Percentiles rank a stretch among this genome's conserved stretches.
Evolutionary conservation across 2,888 invertebrate genomes (phyloP).

Genomic region (Drosophila cognata): DNA sequence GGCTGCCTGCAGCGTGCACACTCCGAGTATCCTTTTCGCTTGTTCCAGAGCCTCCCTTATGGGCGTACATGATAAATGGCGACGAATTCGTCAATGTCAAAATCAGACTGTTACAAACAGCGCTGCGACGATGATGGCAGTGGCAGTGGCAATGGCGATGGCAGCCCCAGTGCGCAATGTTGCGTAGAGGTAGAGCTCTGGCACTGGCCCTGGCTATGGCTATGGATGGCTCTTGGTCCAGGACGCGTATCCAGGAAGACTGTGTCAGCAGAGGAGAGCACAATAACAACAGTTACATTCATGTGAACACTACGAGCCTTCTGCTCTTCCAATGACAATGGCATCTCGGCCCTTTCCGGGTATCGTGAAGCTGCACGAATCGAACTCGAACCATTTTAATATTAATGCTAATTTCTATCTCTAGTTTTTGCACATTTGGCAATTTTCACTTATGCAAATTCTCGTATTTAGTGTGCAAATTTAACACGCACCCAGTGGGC

Average conservation of each 20-base stretch:
- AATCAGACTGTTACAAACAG: slow-evolving; percentile 86
- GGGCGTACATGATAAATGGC: slow-evolving; percentile 85
- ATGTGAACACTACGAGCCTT: slow-evolving; percentile 13
- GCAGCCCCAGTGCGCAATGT: slow-evolving; percentile 53
- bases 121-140: slow-evolving; percentile 57
- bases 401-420: slow-evolving; percentile 41
- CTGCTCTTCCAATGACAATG: slow-evolving; percentile 7
- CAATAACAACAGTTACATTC: slow-evolving; percentile 39
- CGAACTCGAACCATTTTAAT: slow-evolving; percentile 16
- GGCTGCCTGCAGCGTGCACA: slow-evolving; percentile 67
- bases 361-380: slow-evolving; percentile 19
- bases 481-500: slow-evolving; percentile 25
- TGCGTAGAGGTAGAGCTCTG: slow-evolving; percentile 52
- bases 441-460: slow-evolving; percentile 43
- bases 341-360: background rate
- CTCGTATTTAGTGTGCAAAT: slow-evolving; percentile 32
- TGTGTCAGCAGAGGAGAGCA: slow-evolving; percentile 3
- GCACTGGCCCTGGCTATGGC: slow-evolving; percentile 45
- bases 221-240: slow-evolving; percentile 49
- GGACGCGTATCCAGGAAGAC: slow-evolving; percentile 44
- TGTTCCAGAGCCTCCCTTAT: slow-evolving; percentile 73
- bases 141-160: slow-evolving; percentile 15
- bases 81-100: slow-evolving; percentile 85
- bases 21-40: slow-evolving; percentile 77
- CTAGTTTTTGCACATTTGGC: slow-evolving; percentile 26